A percentile compares a stretch with the other conserved stretches of the same genome.
Conservation (phyloP, 2,797 vertebrate species). For the Aphelocoma californica region DNA sequence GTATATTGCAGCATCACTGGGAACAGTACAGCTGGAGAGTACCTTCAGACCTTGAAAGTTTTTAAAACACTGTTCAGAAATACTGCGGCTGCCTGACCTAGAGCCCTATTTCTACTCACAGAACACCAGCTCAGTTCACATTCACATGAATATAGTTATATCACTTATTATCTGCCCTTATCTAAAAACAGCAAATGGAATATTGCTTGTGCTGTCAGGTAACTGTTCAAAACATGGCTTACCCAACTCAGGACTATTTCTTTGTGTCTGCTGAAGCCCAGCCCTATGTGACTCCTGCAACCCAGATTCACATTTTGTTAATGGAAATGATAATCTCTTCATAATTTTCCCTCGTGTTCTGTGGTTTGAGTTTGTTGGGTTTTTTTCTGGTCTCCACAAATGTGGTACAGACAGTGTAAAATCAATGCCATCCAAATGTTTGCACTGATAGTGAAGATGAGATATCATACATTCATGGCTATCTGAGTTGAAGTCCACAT, state of each 20-base stretch:
- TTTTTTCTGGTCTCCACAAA: not conserved
- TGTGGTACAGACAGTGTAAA: not conserved
- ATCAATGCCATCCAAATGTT: not conserved
- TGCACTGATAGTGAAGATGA: not conserved
- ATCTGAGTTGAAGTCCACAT: not conserved
- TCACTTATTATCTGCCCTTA: constrained; percentile 4
- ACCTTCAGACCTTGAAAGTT: not conserved
- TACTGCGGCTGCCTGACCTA: not conserved
- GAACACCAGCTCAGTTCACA: not conserved
- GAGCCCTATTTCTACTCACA: not conserved
- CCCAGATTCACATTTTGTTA: not conserved
- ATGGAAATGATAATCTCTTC: not conserved
- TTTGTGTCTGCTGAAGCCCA: not conserved
- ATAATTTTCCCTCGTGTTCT: not conserved
- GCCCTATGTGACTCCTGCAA: not conserved
- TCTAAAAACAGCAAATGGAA: constrained; percentile 30
- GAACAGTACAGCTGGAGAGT: not conserved
- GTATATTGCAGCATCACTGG: not conserved
- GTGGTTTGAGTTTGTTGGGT: not conserved
- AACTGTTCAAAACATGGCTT: not conserved
- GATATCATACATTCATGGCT: not conserved
- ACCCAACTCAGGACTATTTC: not conserved
- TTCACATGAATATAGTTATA: not conserved
- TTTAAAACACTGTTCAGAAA: not conserved
- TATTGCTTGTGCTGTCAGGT: not conserved